phyloP scores from a whole-genome alignment of 2,113 vertebrate genomes.

The Sarotherodon lohbergeri region DNA sequence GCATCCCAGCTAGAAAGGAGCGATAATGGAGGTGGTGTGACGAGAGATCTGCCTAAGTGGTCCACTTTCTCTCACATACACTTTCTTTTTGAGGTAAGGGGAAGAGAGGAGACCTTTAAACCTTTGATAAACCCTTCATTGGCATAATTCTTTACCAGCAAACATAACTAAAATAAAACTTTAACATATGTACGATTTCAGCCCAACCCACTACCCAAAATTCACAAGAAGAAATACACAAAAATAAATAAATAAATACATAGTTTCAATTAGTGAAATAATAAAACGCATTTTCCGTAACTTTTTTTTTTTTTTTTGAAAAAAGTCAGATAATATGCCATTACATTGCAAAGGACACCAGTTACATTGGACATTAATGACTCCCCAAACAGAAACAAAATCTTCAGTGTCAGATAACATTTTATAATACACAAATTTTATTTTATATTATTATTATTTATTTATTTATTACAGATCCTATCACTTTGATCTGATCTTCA shows the following conservation, averaged over 20 bases:
- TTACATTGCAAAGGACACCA: background rate
- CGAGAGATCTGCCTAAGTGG: slow-evolving; percentile 42
- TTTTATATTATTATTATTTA: background rate
- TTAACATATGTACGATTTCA: background rate
- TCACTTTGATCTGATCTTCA: background rate
- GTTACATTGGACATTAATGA: background rate
- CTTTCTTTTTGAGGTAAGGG: background rate
- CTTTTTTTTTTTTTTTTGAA: background rate
- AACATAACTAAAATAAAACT: background rate
- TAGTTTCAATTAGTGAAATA: background rate
- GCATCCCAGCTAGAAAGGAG: slow-evolving; percentile 45
- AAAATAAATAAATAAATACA: background rate
- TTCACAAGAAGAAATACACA: background rate
- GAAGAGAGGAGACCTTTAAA: background rate
- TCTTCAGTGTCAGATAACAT: background rate
- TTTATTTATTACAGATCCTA: background rate
- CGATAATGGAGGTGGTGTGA: slow-evolving; percentile 58
- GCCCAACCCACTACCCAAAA: background rate
- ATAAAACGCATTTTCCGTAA: background rate
- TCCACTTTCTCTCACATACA: slow-evolving; percentile 17
- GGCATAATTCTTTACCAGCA: background rate
- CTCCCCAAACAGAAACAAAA: background rate
- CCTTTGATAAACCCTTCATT: background rate
- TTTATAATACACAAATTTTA: background rate
- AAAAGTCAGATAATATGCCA: background rate